These are phyloP conservation scores for Agrypnia vestita DNA, from an alignment of 1,140 invertebrate genomes.

Conservation along the genomic window DNA sequence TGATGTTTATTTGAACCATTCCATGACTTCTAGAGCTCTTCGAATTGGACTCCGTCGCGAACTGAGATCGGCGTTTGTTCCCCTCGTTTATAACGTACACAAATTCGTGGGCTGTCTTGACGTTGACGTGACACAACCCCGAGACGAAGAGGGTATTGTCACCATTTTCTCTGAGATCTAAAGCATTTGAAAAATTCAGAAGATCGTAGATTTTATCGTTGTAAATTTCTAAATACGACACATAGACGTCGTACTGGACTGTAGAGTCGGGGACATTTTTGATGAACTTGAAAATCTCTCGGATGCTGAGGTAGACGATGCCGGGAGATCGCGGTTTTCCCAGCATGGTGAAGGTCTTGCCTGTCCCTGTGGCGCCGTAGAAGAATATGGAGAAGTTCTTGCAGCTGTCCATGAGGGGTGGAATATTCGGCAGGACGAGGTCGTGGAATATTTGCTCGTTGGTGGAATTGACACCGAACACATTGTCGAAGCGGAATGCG, in stretches of 20 bases:
- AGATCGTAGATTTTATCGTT: constrained; percentile 93
- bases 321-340: not conserved
- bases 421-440: not conserved
- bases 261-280: not conserved
- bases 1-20: constrained; percentile 83
- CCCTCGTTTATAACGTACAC: not conserved
- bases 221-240: constrained; percentile 84
- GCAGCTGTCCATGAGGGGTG: not conserved
- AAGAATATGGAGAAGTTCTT: not conserved
- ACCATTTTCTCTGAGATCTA: constrained; percentile 76
- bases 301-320: not conserved
- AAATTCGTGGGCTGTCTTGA: not conserved
- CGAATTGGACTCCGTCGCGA: constrained; percentile 95
- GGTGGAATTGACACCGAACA: not conserved
- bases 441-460: not conserved
- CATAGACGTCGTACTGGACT: constrained; percentile 77
- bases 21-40: constrained; percentile 95
- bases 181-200: constrained; percentile 78
- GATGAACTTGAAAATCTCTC: not conserved
- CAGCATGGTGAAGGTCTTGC: constrained; percentile 4
- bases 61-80: constrained; percentile 83
- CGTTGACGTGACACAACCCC: not conserved
- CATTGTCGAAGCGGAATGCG: not conserved
- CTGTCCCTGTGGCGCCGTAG: not conserved
- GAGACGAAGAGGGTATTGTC: not conserved